Base-by-base conservation (phyloP, 2,797 vertebrate genomes). In the Perodicticus potto region DNA sequence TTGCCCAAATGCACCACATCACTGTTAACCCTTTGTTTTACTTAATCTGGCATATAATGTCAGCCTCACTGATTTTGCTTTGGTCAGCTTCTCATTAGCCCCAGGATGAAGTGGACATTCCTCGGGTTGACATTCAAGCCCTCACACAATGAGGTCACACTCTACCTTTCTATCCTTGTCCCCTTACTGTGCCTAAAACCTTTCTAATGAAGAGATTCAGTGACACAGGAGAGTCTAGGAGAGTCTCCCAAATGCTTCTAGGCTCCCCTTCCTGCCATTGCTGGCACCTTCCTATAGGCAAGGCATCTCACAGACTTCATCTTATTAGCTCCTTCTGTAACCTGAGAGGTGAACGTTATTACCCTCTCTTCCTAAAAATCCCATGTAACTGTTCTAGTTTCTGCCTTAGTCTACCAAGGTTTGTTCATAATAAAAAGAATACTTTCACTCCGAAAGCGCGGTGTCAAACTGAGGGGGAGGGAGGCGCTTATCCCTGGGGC, bases 1-100 rank as follows among this genome's bases (percentile, higher is more conserved):
- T 11, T 11, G 7, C 11, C n/a, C 5, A 1, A 65, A 16, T 2
- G 11, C 9, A 1, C 3, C 9, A 3, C 23, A 40, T 9, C 29
- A 11, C 9, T 5, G 29, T 13, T 67, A 10, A 6, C 8, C 27
- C 11, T 88, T 12, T 5, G 74, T 78, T 59, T 69, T 37, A 3
- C 37, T n/a, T 29, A 43, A n/a, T 23, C 19, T 78, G 61, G 7
- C 19, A 13, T 40, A 5, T 23, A 70, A 55, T 7, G 5, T 0
- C 13, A 27, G 7, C 23, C n/a, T 81, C 13, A 0, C 69, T 72
- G 86, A 81, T 27, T 32, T 72, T 25, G 29, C 57, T 49, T 27
- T 17, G 34, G 32, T 5, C 55, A 59, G 82, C 37, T 65, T 91
- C 55, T 23, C 23, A 13, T 19, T 23, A 16, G 43, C n/a, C 70